These are phyloP conservation scores for Phaethornis superciliosus DNA, from an alignment of 2,113 vertebrate species.

Conservation along the genomic window DNA sequence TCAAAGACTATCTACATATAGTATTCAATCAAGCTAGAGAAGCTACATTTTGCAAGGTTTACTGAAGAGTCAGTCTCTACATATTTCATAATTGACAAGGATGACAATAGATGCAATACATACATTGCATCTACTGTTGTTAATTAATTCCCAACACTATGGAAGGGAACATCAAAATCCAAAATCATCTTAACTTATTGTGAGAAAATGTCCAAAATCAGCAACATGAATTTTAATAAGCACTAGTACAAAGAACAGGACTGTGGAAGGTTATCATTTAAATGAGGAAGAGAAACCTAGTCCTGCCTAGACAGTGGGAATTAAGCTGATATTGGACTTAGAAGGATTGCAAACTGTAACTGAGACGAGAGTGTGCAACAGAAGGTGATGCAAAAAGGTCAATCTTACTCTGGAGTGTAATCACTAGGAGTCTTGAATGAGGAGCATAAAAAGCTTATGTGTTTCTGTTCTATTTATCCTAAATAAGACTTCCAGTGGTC, in stretches of 20 bases:
- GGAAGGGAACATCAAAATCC: neutral
- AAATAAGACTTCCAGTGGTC: no score
- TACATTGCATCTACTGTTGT: neutral
- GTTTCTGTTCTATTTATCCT: neutral
- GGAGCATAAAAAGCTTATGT: fast-evolving
- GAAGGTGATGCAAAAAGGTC: neutral
- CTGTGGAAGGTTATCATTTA: neutral
- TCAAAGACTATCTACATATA: neutral
- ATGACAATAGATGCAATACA: neutral
- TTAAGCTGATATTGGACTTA: neutral
- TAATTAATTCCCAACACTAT: neutral
- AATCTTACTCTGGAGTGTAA: neutral
- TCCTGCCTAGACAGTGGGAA: neutral
- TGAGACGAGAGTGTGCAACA: neutral
- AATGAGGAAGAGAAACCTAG: neutral
- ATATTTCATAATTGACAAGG: neutral
- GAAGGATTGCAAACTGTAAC: neutral
- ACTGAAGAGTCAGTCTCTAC: neutral
- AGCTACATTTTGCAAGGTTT: neutral
- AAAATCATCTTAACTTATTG: neutral
- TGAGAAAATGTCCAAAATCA: neutral
- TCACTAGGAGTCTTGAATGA: neutral
- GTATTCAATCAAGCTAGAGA: neutral
- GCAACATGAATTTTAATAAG: neutral
- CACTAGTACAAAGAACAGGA: neutral